These are phyloP conservation scores for Macrocentrus cingulum DNA, from an alignment of 1,140 invertebrate species.

Conservation along the genomic window DNA sequence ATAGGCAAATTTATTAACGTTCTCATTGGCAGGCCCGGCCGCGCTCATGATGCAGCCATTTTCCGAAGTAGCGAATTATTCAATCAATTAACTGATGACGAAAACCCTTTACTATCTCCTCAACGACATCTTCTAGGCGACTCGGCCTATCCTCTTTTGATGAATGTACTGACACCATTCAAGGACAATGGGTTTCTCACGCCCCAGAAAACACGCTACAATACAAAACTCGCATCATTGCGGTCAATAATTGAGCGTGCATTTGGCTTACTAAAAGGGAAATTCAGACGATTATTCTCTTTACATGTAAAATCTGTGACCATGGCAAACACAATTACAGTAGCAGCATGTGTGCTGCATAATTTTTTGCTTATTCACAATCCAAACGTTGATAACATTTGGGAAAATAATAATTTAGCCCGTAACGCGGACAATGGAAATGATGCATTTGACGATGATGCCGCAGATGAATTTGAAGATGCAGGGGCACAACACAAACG, in stretches of 20 bases:
- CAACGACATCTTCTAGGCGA: conserved; percentile 30
- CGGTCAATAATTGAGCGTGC: conserved; percentile 31
- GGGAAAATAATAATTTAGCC: too few species aligned
- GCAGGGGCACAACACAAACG: too few species aligned
- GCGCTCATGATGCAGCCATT: conserved; percentile 33
- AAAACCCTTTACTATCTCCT: conserved; percentile 19
- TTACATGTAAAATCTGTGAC: conserved; percentile 31
- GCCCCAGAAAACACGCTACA: conserved; percentile 22
- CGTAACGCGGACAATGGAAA: too few species aligned
- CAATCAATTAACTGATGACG: conserved; percentile 30
- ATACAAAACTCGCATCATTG: conserved; percentile 22
- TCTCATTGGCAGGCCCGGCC: conserved; percentile 34
- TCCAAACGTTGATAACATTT: neutral
- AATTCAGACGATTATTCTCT: conserved; percentile 31
- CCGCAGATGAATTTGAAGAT: too few species aligned
- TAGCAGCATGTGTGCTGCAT: conserved; percentile 31
- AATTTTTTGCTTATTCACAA: neutral
- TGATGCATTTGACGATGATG: too few species aligned
- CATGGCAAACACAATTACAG: conserved; percentile 29
- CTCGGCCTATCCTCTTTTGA: conserved; percentile 31
- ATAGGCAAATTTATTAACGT: conserved; percentile 30
- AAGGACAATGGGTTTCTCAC: conserved; percentile 29
- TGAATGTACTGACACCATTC: conserved; percentile 30
- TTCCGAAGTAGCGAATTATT: conserved; percentile 29
- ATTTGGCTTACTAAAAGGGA: conserved; percentile 34